phyloP scores from a whole-genome alignment of 1,140 invertebrate genomes.

The Stegodyphus mimosarum region DNA sequence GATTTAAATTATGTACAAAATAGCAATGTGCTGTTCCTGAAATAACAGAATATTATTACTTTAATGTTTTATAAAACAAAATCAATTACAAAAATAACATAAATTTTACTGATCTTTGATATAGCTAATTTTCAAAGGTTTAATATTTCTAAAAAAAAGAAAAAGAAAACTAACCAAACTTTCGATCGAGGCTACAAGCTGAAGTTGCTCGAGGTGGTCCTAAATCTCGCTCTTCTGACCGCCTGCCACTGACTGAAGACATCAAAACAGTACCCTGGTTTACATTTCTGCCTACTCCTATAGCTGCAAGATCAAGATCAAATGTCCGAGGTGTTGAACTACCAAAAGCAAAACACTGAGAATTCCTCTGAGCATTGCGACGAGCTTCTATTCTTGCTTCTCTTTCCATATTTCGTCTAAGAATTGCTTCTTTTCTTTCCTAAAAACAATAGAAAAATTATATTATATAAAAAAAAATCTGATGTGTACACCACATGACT shows the following conservation, averaged over 20 bases:
- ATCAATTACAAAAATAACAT: too few relatives aligned
- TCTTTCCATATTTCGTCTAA: slow-evolving; percentile 85
- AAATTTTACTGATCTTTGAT: too few relatives aligned
- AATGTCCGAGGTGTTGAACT: slow-evolving; percentile 88
- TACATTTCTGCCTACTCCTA: slow-evolving; percentile 23
- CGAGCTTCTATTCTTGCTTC: slow-evolving; percentile 84
- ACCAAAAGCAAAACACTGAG: slow-evolving; percentile 85
- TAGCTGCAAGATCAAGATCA: slow-evolving; percentile 69
- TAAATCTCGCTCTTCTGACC: slow-evolving; percentile 37
- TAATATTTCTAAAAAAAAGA: too few relatives aligned
- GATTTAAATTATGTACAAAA: too few relatives aligned
- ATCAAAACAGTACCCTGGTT: slow-evolving; percentile 31
- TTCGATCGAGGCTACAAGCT: slow-evolving; percentile 46
- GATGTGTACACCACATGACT: too few relatives aligned
- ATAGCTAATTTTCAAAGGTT: too few relatives aligned
- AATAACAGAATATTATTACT: too few relatives aligned
- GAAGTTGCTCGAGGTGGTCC: slow-evolving; percentile 36
- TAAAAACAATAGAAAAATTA: slow-evolving; percentile 62
- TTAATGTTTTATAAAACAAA: too few relatives aligned
- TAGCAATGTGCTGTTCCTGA: too few relatives aligned
- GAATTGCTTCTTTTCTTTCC: slow-evolving; percentile 84
- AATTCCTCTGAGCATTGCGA: slow-evolving; percentile 77
- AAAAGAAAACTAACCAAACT: slow-evolving; percentile 32
- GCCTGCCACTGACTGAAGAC: slow-evolving; percentile 34
- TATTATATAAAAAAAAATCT: too few relatives aligned